A percentile compares a stretch with the other conserved stretches of the same genome.
Evolutionary conservation across 1,140 invertebrate species (phyloP).

Genomic region (Drosophila rufa): DNA sequence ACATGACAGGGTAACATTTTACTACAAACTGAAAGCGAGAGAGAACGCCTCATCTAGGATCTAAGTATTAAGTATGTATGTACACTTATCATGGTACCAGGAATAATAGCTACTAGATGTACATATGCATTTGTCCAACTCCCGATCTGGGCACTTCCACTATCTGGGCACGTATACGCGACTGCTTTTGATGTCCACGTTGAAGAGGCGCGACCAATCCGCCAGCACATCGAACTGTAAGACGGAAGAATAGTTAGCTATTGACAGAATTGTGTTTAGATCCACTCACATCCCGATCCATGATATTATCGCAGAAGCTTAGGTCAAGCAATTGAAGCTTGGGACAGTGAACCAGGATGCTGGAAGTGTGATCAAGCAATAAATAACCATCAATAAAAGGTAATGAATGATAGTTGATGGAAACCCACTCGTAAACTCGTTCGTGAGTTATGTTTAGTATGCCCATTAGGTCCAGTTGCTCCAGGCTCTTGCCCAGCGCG

Average conservation of each 20-base stretch:
- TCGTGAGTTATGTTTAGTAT: conserved; percentile 90
- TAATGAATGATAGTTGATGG: not conserved
- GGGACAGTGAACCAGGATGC: conserved; percentile 88
- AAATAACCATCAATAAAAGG: not conserved
- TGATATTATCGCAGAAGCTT: conserved; percentile 93
- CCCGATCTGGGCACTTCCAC: not conserved
- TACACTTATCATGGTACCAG: conserved; percentile 21
- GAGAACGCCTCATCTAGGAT: conserved; percentile 20
- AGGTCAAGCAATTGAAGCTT: conserved; percentile 92
- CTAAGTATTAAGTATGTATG: conserved; percentile 6
- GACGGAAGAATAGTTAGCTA: not conserved
- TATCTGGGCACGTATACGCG: conserved; percentile 54
- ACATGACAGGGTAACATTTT: conserved; percentile 40
- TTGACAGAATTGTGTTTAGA: too few species aligned
- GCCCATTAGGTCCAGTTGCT: conserved; percentile 94
- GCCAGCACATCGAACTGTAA: conserved; percentile 57
- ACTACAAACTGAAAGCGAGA: conserved; percentile 29
- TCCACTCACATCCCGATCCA: conserved; percentile 87
- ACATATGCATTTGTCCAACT: not conserved
- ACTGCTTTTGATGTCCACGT: conserved; percentile 80
- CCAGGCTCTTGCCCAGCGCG: conserved; percentile 87
- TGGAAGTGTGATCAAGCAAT: conserved; percentile 62
- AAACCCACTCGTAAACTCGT: conserved; percentile 88
- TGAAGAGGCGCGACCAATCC: conserved; percentile 75
- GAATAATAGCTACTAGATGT: conserved; percentile 28